phyloP scores from a whole-genome alignment of 2,888 invertebrate species.

The Eremobia ochroleuca region DNA sequence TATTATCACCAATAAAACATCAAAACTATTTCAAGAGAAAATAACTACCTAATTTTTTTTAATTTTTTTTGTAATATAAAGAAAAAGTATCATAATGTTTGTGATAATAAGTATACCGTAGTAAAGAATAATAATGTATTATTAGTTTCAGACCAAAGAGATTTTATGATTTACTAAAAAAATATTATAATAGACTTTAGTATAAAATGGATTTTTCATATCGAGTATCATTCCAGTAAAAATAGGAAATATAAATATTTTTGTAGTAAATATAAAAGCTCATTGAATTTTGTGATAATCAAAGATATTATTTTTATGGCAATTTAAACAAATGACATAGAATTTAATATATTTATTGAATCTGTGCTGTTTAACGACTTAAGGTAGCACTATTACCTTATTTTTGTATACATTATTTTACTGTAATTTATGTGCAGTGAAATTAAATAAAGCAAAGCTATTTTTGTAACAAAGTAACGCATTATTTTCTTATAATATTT shows the following conservation, averaged over 20 bases:
- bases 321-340: conserved; percentile 18
- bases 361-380: background rate
- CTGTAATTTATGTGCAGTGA: background rate
- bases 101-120: conserved; percentile 31
- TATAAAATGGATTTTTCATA: conserved; percentile 13
- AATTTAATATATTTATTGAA: conserved; percentile 4
- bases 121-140: conserved; percentile 50
- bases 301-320: conserved; percentile 38
- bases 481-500: conserved; percentile 40
- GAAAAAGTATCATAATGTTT: conserved; percentile 49
- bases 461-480: conserved; percentile 31
- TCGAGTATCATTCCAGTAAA: conserved; percentile 53
- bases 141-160: conserved; percentile 70
- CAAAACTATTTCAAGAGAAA: background rate
- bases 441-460: conserved; percentile 13
- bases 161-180: conserved; percentile 39
- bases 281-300: conserved; percentile 52
- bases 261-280: conserved; percentile 28
- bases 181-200: conserved; percentile 1
- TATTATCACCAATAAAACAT: conserved; percentile 43
- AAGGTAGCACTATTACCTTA: conserved; percentile 2
- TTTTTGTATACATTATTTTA: conserved; percentile 4
- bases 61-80: conserved; percentile 29
- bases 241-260: conserved; percentile 22
- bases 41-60: conserved; percentile 14